These are phyloP conservation scores for Chrysomallon squamiferum DNA, from an alignment of 1,140 invertebrate genomes.

Conservation along the genomic window DNA sequence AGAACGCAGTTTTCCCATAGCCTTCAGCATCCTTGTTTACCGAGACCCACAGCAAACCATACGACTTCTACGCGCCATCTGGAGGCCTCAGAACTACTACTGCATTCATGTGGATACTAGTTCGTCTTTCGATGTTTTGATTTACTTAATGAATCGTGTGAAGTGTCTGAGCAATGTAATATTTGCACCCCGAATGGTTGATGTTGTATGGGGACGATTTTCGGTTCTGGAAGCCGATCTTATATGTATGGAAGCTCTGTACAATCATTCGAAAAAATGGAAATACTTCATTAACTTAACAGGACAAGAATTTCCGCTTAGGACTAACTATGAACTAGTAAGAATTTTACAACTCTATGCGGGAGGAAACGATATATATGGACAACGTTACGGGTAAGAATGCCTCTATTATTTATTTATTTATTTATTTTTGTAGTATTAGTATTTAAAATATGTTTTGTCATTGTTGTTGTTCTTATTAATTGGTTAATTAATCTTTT, in stretches of 20 bases:
- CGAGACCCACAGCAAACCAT: slow-evolving; percentile 39
- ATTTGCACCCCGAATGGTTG: slow-evolving; percentile 25
- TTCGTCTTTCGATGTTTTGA: slow-evolving; percentile 19
- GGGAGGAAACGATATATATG: slow-evolving; percentile 48
- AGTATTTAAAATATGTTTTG: neutral
- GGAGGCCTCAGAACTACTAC: slow-evolving; percentile 48
- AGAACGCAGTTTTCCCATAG: slow-evolving; percentile 34
- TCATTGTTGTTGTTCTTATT: neutral
- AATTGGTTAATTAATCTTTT: slow-evolving; percentile 42
- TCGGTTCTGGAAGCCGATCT: slow-evolving; percentile 49
- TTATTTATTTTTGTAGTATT: no score
- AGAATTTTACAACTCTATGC: slow-evolving; percentile 44
- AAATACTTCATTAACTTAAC: slow-evolving; percentile 53
- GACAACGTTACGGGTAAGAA: slow-evolving; percentile 24
- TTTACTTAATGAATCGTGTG: slow-evolving; percentile 19
- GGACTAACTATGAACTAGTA: slow-evolving; percentile 52
- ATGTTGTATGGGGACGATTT: slow-evolving; percentile 39
- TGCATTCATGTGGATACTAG: slow-evolving; percentile 52
- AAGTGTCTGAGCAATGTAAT: slow-evolving; percentile 47
- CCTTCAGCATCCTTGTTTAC: slow-evolving; percentile 39
- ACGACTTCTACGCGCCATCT: slow-evolving; percentile 39
- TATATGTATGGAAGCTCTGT: slow-evolving; percentile 51
- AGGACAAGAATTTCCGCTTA: slow-evolving; percentile 57
- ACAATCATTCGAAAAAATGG: slow-evolving; percentile 13
- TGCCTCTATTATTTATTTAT: slow-evolving; percentile 8